Evolutionary conservation across 2,797 vertebrate genomes (phyloP).

Genomic region (Poeciliopsis infans): DNA sequence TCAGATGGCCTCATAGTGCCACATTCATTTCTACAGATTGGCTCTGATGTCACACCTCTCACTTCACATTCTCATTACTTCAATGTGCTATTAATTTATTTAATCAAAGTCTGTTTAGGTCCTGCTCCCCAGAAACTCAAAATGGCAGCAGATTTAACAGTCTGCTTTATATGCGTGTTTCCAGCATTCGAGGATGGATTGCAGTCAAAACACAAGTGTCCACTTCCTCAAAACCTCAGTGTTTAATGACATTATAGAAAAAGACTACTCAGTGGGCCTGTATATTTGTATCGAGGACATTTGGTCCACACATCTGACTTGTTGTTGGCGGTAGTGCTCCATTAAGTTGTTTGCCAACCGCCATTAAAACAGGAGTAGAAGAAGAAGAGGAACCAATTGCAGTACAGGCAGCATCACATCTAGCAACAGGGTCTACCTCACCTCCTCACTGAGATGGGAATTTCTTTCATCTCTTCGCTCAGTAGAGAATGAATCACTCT

Average conservation of each 20-base stretch:
- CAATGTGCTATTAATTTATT: slow-evolving; percentile 69
- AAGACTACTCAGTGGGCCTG: background rate
- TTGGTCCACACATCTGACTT: no score
- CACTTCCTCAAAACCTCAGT: background rate
- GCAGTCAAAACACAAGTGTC: background rate
- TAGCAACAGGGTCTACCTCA: no score
- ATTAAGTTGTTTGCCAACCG: no score
- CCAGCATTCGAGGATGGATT: slow-evolving; percentile 18
- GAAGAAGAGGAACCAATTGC: no score
- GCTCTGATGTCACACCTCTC: slow-evolving; percentile 70
- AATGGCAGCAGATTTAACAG: slow-evolving; percentile 36
- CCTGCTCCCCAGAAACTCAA: slow-evolving; percentile 28
- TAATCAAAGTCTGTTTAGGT: slow-evolving; percentile 61
- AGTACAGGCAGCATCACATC: no score
- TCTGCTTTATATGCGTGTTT: slow-evolving; percentile 26
- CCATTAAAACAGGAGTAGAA: no score
- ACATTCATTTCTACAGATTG: slow-evolving; percentile 48
- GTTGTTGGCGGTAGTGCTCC: no score
- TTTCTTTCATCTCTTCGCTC: no score
- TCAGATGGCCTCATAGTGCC: slow-evolving; percentile 72
- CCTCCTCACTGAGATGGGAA: no score
- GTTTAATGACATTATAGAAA: background rate
- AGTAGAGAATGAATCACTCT: no score
- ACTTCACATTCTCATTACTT: slow-evolving; percentile 64
- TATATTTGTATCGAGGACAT: no score